These are phyloP conservation scores for Epinephelus cyanopodus DNA, from an alignment of 2,113 vertebrate genomes.

Conservation along the genomic window DNA sequence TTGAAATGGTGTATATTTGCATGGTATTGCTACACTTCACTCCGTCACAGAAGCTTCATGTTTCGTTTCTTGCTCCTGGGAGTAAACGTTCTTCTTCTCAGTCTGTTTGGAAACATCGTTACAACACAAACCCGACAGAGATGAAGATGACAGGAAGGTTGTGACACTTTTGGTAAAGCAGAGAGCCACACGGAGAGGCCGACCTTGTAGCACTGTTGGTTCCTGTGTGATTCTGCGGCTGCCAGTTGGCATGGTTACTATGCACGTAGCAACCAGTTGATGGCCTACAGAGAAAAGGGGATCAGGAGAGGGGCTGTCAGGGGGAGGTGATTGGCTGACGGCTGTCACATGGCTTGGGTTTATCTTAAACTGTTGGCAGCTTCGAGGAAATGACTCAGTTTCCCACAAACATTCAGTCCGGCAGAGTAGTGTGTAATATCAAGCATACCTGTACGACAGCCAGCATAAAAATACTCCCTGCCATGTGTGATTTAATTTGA, in stretches of 20 bases:
- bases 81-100: neutral
- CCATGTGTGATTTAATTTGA: neutral
- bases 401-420: neutral
- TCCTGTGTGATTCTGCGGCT: neutral
- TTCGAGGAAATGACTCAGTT: conserved; percentile 6
- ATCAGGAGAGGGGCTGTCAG: conserved; percentile 29
- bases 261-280: neutral
- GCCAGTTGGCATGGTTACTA: conserved; percentile 20
- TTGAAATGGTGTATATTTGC: neutral
- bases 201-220: neutral
- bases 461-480: conserved; percentile 36
- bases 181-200: neutral
- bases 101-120: neutral
- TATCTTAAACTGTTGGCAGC: conserved; percentile 26
- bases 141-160: neutral
- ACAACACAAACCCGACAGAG: neutral
- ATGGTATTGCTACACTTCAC: neutral
- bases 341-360: conserved; percentile 10
- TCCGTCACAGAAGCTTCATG: too few species aligned
- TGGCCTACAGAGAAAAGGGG: conserved; percentile 1
- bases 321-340: conserved; percentile 24
- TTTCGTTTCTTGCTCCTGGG: neutral
- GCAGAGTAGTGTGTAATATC: neutral
- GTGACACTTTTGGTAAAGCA: neutral
- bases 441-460: neutral